These are phyloP conservation scores for Drosophila putrida DNA, from an alignment of 2,888 invertebrate species.

Conservation along the genomic window DNA sequence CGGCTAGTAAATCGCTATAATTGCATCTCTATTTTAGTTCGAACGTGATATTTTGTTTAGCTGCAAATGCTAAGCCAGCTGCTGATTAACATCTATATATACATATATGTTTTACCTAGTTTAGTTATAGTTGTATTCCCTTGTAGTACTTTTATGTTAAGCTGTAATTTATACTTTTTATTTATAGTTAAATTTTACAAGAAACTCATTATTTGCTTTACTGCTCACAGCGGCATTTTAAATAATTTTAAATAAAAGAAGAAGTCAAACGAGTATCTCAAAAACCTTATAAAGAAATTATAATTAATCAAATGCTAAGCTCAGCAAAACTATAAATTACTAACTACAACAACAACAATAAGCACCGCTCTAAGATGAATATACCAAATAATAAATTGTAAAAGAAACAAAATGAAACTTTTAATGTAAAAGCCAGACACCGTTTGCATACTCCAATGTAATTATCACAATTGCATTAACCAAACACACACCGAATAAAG, in stretches of 20 bases:
- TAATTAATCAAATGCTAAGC: constrained; percentile 35
- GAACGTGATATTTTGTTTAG: constrained; percentile 78
- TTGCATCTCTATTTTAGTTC: constrained; percentile 64
- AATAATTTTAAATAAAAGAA: constrained; percentile 27
- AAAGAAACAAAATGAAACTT: constrained; percentile 32
- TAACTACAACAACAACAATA: constrained; percentile 17
- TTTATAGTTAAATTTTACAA: constrained; percentile 26
- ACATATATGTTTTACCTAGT: constrained; percentile 48
- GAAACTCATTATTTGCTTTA: constrained; percentile 36
- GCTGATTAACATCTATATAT: constrained; percentile 59
- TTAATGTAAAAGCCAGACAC: constrained; percentile 54
- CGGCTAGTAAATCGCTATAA: neutral
- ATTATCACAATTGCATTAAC: constrained; percentile 56
- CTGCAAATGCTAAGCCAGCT: constrained; percentile 43
- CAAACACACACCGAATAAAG: constrained; percentile 66
- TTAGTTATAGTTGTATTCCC: constrained; percentile 44
- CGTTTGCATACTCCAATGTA: constrained; percentile 46
- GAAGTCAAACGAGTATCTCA: constrained; percentile 5
- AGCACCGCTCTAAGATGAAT: constrained; percentile 29
- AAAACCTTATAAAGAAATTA: constrained; percentile 15
- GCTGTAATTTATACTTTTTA: constrained; percentile 20
- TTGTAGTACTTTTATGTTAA: constrained; percentile 20
- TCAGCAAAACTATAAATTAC: constrained; percentile 21
- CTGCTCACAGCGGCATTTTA: constrained; percentile 19
- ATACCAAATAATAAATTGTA: constrained; percentile 21